Base-by-base conservation (phyloP, 2,888 invertebrate genomes). In the Drosophila affinis region DNA sequence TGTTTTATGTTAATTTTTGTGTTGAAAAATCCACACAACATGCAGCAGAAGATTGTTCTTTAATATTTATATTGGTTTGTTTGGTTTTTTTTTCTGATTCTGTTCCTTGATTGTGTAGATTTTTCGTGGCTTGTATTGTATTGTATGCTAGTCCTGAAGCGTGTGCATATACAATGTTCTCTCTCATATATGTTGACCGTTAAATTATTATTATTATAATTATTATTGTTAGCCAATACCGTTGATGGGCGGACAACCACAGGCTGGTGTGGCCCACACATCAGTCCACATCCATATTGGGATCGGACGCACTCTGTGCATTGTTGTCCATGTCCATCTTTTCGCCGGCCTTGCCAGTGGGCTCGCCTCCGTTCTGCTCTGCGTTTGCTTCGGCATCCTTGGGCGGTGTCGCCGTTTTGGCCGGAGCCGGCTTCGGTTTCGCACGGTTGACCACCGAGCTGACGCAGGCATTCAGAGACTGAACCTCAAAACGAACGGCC, bases 381-480 rank as follows among this genome's bases (percentile, higher is more conserved):
- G 87, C 44, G 56, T 75, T 81, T 17, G 72, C 65, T 17, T 76
- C 76, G 5, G 68, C 32, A 55, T 89, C 89, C 75, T 90, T 89
- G 29, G 84, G 76, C 34, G 89, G 75, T 61, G 89, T 75, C 53
- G 89, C 72, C 62, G 88, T 73, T 27, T 90, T 82, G 47, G 90
- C 83, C 32, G 93, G 52, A 47, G 93, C 94, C 53, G 94, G 94
- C 92, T 98, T 97, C 9, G 98, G 98, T 92, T 97, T 97, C 58
- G 97, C 97, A 91, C 98, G 98, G 92, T 96, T 97, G 76, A 98
- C 93, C 76, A 98, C 96, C 7, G 97, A 96, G 88, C 94, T 94
- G 49, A 95, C 94, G 53, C 91, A 90, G 48, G 89, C 74, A 52
- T 84, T 89, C 21, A 92, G 87, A 39, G 85, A 96, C 93, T 95